These are phyloP conservation scores for Lasioglossum villosulum DNA, from an alignment of 2,888 invertebrate species.

Conservation along the genomic window DNA sequence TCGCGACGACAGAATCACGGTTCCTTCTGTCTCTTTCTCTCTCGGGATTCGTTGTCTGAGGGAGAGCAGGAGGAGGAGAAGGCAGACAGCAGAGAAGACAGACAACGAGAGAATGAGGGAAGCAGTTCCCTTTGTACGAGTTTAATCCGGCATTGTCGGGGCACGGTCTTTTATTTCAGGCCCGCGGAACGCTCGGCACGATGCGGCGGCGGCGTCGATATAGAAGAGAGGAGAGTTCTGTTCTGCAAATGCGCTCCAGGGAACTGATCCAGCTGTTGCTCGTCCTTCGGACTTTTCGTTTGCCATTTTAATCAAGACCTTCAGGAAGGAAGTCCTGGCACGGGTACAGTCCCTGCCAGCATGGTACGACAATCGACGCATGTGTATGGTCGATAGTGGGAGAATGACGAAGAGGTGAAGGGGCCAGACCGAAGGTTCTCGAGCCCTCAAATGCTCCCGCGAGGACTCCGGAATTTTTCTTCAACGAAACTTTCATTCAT, in stretches of 20 bases:
- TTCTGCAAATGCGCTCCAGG: constrained; percentile 84
- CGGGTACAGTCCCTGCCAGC: constrained; percentile 75
- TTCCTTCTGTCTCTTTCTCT: background rate
- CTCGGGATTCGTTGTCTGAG: constrained; percentile 12
- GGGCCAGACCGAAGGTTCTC: background rate
- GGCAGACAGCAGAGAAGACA: constrained; percentile 51
- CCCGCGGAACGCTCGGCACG: constrained; percentile 68
- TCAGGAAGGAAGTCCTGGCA: constrained; percentile 81
- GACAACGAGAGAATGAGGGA: constrained; percentile 67
- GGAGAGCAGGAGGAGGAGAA: constrained; percentile 32
- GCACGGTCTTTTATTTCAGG: constrained; percentile 82
- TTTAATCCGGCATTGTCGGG: constrained; percentile 81
- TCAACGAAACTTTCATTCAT: background rate
- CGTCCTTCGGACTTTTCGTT: constrained; percentile 78
- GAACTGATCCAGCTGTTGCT: constrained; percentile 85
- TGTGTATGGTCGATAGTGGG: background rate
- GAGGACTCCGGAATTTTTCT: background rate
- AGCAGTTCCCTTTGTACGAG: constrained; percentile 80
- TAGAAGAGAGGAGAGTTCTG: constrained; percentile 83
- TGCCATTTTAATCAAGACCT: constrained; percentile 84
- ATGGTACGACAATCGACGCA: constrained; percentile 36
- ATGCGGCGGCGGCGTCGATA: constrained; percentile 78
- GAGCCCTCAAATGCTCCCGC: background rate
- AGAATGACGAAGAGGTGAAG: background rate
- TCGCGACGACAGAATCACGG: constrained; percentile 66